phyloP scores from a whole-genome alignment of 2,113 vertebrate genomes.

The Hystrix cristata region DNA sequence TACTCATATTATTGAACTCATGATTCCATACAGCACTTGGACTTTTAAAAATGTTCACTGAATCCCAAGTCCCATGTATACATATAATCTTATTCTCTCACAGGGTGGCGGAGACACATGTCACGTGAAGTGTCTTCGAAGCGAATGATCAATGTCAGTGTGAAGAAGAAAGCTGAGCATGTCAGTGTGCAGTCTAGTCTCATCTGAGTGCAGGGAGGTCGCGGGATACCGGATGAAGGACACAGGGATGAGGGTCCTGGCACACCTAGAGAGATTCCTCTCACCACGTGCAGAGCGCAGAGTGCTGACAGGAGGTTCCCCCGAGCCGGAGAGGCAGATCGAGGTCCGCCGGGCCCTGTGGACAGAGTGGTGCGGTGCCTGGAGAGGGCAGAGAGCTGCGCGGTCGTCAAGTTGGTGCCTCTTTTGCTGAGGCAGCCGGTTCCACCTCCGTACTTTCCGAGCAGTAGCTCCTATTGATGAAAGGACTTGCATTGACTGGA shows the following conservation, averaged over 20 bases:
- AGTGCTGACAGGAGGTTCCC: background rate
- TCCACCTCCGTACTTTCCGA: constrained; percentile 65
- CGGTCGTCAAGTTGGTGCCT: constrained; percentile 61
- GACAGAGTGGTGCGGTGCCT: background rate
- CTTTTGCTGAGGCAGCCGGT: constrained; percentile 54
- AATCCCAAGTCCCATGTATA: background rate
- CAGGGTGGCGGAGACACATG: background rate
- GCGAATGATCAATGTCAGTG: background rate
- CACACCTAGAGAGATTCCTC: background rate
- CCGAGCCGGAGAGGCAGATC: rapidly evolving
- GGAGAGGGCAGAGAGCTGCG: constrained; percentile 60
- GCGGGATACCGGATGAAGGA: background rate
- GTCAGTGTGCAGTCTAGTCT: background rate
- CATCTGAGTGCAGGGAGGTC: background rate
- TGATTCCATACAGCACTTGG: background rate
- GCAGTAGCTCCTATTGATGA: constrained; percentile 69
- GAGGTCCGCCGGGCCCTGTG: rapidly evolving
- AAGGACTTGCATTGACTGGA: constrained; percentile 60
- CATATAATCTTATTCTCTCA: background rate
- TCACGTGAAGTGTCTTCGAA: background rate
- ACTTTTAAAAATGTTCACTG: background rate
- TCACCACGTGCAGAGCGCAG: too few relatives aligned
- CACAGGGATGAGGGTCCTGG: rapidly evolving
- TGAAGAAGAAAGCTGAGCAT: background rate
- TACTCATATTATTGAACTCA: too few relatives aligned